phyloP scores from a whole-genome alignment of 1,140 invertebrate genomes.

The Drosophila repleta region DNA sequence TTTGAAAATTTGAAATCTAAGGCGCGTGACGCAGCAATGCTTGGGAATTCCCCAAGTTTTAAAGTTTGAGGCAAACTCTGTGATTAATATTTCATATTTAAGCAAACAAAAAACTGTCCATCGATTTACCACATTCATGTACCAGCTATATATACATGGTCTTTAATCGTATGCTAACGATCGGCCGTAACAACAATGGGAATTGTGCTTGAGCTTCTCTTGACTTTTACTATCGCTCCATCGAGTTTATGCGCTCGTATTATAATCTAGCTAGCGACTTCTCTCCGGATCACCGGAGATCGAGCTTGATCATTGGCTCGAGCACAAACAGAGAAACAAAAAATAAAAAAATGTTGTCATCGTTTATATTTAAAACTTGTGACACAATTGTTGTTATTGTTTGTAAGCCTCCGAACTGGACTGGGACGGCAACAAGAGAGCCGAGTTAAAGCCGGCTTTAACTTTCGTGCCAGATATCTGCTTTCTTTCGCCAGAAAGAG shows the following conservation, averaged over 20 bases:
- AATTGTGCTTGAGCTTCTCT: slow-evolving; percentile 38
- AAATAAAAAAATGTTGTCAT: slow-evolving; percentile 65
- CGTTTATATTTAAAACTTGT: slow-evolving; percentile 79
- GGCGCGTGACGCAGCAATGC: slow-evolving; percentile 60
- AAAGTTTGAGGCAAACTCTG: slow-evolving; percentile 70
- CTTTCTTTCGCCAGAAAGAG: slow-evolving; percentile 31
- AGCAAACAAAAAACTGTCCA: slow-evolving; percentile 9
- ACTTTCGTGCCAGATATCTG: slow-evolving; percentile 48
- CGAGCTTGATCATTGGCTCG: not conserved
- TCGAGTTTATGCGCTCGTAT: slow-evolving; percentile 36
- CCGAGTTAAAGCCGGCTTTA: slow-evolving; percentile 41
- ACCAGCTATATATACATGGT: slow-evolving; percentile 22
- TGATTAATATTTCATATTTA: slow-evolving; percentile 63
- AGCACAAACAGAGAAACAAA: slow-evolving; percentile 10
- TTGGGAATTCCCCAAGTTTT: slow-evolving; percentile 64
- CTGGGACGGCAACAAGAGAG: slow-evolving; percentile 24
- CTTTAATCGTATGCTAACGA: slow-evolving; percentile 81
- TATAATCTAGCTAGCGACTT: slow-evolving; percentile 17
- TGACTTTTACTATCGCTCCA: slow-evolving; percentile 59
- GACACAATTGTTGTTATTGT: slow-evolving; percentile 81
- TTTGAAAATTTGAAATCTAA: slow-evolving; percentile 30
- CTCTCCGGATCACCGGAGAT: not conserved
- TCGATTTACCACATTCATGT: slow-evolving; percentile 6
- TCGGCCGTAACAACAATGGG: slow-evolving; percentile 68
- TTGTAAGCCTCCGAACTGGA: slow-evolving; percentile 44